These are phyloP conservation scores for Sarcophaga caerulescens DNA, from an alignment of 2,888 invertebrate species.

Conservation along the genomic window DNA sequence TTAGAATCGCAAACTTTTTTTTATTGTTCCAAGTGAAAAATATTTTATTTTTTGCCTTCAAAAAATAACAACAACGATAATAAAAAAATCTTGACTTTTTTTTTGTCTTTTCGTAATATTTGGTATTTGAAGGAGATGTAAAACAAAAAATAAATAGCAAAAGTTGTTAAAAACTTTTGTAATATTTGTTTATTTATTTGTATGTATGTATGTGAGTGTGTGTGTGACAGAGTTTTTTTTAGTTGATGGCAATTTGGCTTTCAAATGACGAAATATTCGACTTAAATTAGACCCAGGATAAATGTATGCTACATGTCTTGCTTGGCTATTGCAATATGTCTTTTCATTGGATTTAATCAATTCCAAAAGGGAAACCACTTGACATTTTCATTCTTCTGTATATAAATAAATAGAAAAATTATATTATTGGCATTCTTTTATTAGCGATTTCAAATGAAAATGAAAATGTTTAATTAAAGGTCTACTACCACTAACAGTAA, in stretches of 20 bases:
- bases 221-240: neutral
- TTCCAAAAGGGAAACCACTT: neutral
- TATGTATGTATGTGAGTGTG: too few species aligned
- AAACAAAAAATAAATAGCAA: slow-evolving; percentile 42
- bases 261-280: slow-evolving; percentile 18
- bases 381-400: too few species aligned
- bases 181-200: slow-evolving; percentile 36
- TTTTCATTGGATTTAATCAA: neutral
- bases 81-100: neutral
- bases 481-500: too few species aligned
- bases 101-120: slow-evolving; percentile 18
- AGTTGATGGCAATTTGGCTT: slow-evolving; percentile 31
- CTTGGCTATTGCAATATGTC: slow-evolving; percentile 2
- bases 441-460: neutral
- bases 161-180: slow-evolving; percentile 45
- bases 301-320: neutral
- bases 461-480: neutral
- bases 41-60: slow-evolving; percentile 6
- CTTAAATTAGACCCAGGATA: slow-evolving; percentile 12
- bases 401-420: too few species aligned
- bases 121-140: slow-evolving; percentile 11
- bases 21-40: slow-evolving; percentile 52
- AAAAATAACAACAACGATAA: too few species aligned
- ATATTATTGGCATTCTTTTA: too few species aligned
- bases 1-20: slow-evolving; percentile 57